phyloP scores from a whole-genome alignment of 2,888 invertebrate species.

The Drosophila diplacantha region DNA sequence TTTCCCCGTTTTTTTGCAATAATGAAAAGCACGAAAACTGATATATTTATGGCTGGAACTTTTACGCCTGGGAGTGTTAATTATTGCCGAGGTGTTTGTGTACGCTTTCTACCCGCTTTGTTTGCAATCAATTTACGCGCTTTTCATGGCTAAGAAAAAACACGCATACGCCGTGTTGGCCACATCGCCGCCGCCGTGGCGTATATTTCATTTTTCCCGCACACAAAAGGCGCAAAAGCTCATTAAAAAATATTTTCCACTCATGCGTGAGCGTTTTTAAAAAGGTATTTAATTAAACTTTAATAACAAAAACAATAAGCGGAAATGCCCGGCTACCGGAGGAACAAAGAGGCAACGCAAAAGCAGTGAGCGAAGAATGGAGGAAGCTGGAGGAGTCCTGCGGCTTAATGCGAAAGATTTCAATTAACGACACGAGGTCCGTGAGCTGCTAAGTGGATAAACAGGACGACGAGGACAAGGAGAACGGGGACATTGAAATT shows the following conservation, averaged over 20 bases:
- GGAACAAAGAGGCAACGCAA: constrained; percentile 1
- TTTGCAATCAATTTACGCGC: constrained; percentile 48
- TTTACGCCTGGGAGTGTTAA: constrained; percentile 34
- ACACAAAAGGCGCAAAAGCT: constrained; percentile 62
- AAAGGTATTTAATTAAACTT: constrained; percentile 70
- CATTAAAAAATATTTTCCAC: constrained; percentile 67
- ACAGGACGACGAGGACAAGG: constrained; percentile 26
- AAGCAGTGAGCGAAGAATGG: not conserved
- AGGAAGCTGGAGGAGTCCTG: constrained; percentile 5
- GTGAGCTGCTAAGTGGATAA: constrained; percentile 64
- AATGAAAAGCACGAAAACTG: not conserved
- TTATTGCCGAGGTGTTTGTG: constrained; percentile 22
- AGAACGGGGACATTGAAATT: constrained; percentile 1
- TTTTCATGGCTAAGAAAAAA: constrained; percentile 33
- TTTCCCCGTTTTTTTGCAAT: not conserved
- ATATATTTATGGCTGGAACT: constrained; percentile 31
- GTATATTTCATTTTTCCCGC: constrained; percentile 36
- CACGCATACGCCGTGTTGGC: constrained; percentile 44
- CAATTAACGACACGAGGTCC: constrained; percentile 61
- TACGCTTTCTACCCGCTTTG: constrained; percentile 18
- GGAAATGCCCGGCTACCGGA: constrained; percentile 7
- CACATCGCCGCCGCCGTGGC: constrained; percentile 1
- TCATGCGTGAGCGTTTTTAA: constrained; percentile 60
- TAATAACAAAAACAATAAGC: constrained; percentile 56
- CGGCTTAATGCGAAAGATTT: constrained; percentile 65